Conservation (phyloP, 2,888 invertebrate species). For the Mythimna impura region DNA sequence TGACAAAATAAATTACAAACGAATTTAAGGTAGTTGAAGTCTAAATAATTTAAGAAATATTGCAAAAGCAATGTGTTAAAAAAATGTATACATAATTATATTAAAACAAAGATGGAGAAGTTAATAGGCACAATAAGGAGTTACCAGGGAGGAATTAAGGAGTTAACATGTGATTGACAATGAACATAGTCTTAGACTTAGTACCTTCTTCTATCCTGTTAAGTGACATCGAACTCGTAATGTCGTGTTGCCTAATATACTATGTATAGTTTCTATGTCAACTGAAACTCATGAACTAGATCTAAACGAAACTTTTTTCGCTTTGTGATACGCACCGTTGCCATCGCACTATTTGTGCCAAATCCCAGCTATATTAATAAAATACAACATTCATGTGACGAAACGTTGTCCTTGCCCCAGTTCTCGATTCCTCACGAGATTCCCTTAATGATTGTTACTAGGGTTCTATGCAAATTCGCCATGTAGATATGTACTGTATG, state of each 20-base stretch:
- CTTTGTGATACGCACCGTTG: background rate
- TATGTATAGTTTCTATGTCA: too few species aligned
- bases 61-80: too few species aligned
- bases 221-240: background rate
- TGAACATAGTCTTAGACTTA: too few species aligned
- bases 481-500: background rate
- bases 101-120: too few species aligned
- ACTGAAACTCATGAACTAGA: background rate
- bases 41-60: too few species aligned
- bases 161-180: too few species aligned
- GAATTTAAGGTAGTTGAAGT: too few species aligned
- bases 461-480: slow-evolving; percentile 41
- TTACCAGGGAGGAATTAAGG: too few species aligned
- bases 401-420: slow-evolving; percentile 27
- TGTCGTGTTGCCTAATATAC: background rate
- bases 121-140: too few species aligned
- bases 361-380: slow-evolving; percentile 20
- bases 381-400: slow-evolving; percentile 3
- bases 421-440: slow-evolving; percentile 25
- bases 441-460: slow-evolving; percentile 40
- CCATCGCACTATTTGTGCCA: slow-evolving; percentile 4
- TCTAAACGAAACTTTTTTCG: background rate
- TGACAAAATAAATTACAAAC: too few species aligned
- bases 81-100: too few species aligned
- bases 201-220: background rate